Percentiles rank a stretch among this genome's conserved stretches.
These are phyloP conservation scores for Chymomyza fuscimana DNA, from an alignment of 2,888 invertebrate species.

Conservation along the genomic window DNA sequence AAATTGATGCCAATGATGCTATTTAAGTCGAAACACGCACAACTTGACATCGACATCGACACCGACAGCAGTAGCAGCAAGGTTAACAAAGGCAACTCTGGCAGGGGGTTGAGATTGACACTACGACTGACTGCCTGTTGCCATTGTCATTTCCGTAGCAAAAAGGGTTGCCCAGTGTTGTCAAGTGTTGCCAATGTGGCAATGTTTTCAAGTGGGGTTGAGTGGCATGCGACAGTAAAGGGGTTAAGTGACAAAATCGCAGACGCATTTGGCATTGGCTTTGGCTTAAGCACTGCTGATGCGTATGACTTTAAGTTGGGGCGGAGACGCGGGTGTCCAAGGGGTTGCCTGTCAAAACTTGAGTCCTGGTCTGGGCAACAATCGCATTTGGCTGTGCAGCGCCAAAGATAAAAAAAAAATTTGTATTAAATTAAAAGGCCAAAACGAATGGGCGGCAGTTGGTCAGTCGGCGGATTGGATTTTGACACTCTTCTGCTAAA, in stretches of 20 bases:
- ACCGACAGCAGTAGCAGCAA: conserved; percentile 44
- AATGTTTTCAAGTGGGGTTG: background rate
- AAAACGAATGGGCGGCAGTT: background rate
- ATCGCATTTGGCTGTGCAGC: conserved; percentile 44
- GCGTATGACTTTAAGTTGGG: background rate
- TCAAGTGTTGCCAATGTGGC: background rate
- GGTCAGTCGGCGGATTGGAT: conserved; percentile 11
- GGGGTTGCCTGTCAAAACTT: background rate
- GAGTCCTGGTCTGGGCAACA: too few species aligned
- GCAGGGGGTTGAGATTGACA: background rate
- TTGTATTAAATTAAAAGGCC: conserved; percentile 59
- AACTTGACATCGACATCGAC: conserved; percentile 49
- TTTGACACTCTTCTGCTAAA: conserved; percentile 23
- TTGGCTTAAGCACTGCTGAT: conserved; percentile 6
- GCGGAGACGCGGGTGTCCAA: conserved; percentile 14
- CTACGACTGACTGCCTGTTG: conserved; percentile 8
- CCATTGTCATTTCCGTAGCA: conserved; percentile 23
- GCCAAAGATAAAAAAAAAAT: conserved; percentile 45
- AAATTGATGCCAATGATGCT: conserved; percentile 72
- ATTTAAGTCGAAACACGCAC: conserved; percentile 65
- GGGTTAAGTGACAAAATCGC: conserved; percentile 7
- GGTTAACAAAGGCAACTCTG: conserved; percentile 14
- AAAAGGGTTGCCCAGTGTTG: conserved; percentile 12
- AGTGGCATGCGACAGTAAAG: background rate
- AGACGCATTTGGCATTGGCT: background rate